phyloP scores from a whole-genome alignment of 2,888 invertebrate species.

The Camptogramma bilineatum region DNA sequence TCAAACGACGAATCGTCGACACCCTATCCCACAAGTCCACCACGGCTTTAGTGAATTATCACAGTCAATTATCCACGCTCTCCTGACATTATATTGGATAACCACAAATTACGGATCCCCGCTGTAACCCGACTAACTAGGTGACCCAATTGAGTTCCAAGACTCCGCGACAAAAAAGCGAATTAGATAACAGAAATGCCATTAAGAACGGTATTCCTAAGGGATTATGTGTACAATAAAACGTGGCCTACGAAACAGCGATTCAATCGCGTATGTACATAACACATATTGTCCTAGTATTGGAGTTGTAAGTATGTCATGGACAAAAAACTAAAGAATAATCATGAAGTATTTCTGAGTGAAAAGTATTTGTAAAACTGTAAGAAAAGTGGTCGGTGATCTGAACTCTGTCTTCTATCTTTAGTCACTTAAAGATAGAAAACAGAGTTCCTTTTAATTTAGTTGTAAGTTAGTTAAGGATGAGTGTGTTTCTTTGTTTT shows the following conservation, averaged over 20 bases:
- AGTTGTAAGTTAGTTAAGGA: too few relatives aligned
- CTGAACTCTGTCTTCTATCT: too few relatives aligned
- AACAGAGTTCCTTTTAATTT: too few relatives aligned
- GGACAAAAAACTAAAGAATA: not conserved
- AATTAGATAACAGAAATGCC: conserved; percentile 32
- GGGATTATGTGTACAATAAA: conserved; percentile 42
- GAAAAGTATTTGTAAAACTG: not conserved
- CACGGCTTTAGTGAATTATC: not conserved
- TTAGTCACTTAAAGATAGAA: too few relatives aligned
- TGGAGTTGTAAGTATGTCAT: conserved; percentile 1
- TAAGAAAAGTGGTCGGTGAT: too few relatives aligned
- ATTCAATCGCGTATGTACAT: conserved; percentile 28
- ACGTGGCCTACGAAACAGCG: conserved; percentile 35
- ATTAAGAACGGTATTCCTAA: conserved; percentile 38
- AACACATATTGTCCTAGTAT: conserved; percentile 17
- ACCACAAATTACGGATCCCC: not conserved
- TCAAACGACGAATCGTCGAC: not conserved
- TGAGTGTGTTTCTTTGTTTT: too few relatives aligned
- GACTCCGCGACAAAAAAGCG: conserved; percentile 17
- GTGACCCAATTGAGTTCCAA: conserved; percentile 14
- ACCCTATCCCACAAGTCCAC: not conserved
- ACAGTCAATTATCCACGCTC: not conserved
- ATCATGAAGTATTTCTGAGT: not conserved
- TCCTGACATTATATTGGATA: not conserved
- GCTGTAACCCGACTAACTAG: conserved; percentile 1